Evolutionary conservation across 2,797 vertebrate species (phyloP), one percentile per base, ranked within the genome.

Genomic region (Chromobotia macracanthus): DNA sequence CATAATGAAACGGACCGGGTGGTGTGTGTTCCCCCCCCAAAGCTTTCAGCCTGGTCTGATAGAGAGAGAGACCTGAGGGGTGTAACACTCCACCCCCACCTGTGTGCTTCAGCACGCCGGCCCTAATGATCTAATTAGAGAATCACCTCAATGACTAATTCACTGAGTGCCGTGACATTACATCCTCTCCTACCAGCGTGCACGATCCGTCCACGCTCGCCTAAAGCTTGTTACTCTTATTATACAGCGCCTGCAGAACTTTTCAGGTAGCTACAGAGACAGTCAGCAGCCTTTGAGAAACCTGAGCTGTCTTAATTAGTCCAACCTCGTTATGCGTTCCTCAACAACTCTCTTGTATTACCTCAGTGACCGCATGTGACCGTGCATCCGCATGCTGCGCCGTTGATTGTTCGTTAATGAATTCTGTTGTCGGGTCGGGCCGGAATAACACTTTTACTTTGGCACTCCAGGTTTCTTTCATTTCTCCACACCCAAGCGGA

Each of bases 41-140:
- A 92, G 91, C 94, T 93, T 93, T 92, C 93, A 46, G 82, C 69
- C 44, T 65, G 79, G 72, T 74, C 79, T 85, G 76, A 64, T 72
- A 85, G 76, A 72, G 76, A 77, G 65, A 81, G 80, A 77, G 51
- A 77, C 46, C 77, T 65, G 41, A 74, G 72, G 83, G 81, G 80
- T 73, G 73, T 75, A 75, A 75, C 68, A 72, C 80, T 82, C 71
- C 70, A 75, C 18, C 68, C 82, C 68, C 69, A 75, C 78, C 72
- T 75, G 75, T 80, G 60, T 56, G 66, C 50, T 18, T 58, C 68
- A 31, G 61, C 73, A 76, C 71, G 66, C 60, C 50, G 35, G 68
- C 80, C 82, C 77, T 86, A 87, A 84, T 83, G 80, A 84, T 84
- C 81, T 82, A 83, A 87, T 87, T 84, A 87, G 81, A 60, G 58